Evolutionary conservation across 2,888 invertebrate genomes (phyloP), one percentile per base, ranked within the genome.

Genomic region (Rhabditoides inermis): DNA sequence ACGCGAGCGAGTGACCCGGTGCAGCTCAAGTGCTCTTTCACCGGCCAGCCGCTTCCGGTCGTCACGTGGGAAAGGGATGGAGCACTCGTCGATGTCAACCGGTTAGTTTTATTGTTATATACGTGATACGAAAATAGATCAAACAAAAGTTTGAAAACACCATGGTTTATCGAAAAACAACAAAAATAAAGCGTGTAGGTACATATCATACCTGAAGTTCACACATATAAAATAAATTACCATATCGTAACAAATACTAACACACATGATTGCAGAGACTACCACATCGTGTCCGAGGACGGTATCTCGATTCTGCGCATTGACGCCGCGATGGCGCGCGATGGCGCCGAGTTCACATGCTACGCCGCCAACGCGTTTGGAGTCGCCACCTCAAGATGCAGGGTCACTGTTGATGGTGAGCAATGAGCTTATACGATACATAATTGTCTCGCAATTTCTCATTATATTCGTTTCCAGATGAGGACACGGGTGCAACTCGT

Each of bases 291-390:
- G 0, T 64, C 63, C 10, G 73, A 73, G 53, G 73, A 73, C 39
- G 73, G 72, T 5, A 64, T 69, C 7, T 65, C 68, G 22, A 62
- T 72, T 26, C 51, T 70, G 37, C 57, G 55, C 28, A 66, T 72
- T 36, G 44, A 53, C 3, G 51, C 55, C 10, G 60, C 57, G 1
- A 42, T 55, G 6, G 88, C 90, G 82, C 87, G 89, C 81, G 84
- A 86, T 69, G 56, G 52, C 25, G 90, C 89, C 45, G 84, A 83
- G 76, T 91, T 90, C 78, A 84, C 83, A 52, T 90, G 90, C 78
- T 82, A 83, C 69, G 90, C 89, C 48, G 82, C 83, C 45, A 91
- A 90, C 79, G 84, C 84, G 70, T 83, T 85, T 70, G 94, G 94
- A 65, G 85, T 85, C 82, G 86, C 85, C 71, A 82, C 84, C 74